phyloP scores from a whole-genome alignment of 2,797 vertebrate species.

The Sardinella longiceps region DNA sequence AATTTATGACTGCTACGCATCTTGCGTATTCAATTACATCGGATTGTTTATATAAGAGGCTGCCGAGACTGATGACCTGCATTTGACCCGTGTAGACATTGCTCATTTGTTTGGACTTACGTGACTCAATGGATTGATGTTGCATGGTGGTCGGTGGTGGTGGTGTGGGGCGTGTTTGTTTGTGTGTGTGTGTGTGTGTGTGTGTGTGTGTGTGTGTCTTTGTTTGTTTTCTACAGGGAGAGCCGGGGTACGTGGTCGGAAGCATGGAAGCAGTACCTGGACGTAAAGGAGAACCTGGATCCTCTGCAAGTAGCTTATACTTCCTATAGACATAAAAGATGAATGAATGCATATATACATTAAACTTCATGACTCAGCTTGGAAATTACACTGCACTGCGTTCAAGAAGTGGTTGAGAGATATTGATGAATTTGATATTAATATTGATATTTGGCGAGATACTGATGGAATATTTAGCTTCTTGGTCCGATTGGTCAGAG shows the following conservation, averaged over 20 bases:
- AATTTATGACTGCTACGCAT: neutral
- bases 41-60: neutral
- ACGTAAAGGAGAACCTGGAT: conserved; percentile 83
- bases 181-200: neutral
- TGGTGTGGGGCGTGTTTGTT: too few species aligned
- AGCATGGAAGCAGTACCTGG: conserved; percentile 81
- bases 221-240: conserved; percentile 72
- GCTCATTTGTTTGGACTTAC: neutral
- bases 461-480: neutral
- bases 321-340: neutral
- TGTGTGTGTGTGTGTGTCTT: neutral
- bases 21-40: neutral
- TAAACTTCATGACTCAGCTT: neutral
- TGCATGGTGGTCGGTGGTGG: neutral
- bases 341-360: neutral
- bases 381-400: too few species aligned
- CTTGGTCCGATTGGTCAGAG: neutral
- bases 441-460: neutral
- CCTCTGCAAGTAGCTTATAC: conserved; percentile 72
- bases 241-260: conserved; percentile 85
- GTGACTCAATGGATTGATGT: neutral
- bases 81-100: neutral
- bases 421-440: neutral
- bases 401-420: neutral
- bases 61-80: neutral